Conservation (phyloP, 2,113 vertebrate genomes). For the Eulacestoma nigropectus region DNA sequence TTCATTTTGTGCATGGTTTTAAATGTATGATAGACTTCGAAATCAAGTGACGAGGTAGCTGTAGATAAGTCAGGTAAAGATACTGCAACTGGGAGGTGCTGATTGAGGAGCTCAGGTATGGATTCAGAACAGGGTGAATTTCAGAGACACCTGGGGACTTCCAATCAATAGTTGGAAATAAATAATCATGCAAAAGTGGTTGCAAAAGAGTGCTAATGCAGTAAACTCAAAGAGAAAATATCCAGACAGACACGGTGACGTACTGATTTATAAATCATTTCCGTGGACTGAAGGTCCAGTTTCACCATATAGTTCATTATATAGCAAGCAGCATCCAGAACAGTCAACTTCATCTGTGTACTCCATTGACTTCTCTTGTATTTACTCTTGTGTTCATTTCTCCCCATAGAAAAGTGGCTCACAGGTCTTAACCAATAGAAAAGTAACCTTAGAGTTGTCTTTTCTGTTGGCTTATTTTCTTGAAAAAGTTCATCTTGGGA, state of each 20-base stretch:
- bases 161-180: neutral
- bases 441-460: neutral
- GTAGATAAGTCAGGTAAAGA: neutral
- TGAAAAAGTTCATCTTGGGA: neutral
- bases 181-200: neutral
- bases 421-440: neutral
- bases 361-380: neutral
- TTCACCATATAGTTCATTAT: neutral
- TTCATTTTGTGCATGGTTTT: neutral
- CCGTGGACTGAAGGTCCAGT: neutral
- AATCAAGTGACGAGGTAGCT: neutral
- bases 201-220: neutral
- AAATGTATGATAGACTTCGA: neutral
- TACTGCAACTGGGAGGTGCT: neutral
- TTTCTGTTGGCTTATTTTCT: neutral
- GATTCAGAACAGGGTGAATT: neutral
- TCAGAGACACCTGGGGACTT: neutral
- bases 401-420: neutral
- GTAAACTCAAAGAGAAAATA: neutral
- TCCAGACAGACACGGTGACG: neutral
- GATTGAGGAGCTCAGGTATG: neutral
- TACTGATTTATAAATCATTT: neutral
- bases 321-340: neutral
- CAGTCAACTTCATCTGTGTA: neutral
- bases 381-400: neutral